phyloP scores from a whole-genome alignment of 1,140 invertebrate genomes.

The Pteromalus puparum region DNA sequence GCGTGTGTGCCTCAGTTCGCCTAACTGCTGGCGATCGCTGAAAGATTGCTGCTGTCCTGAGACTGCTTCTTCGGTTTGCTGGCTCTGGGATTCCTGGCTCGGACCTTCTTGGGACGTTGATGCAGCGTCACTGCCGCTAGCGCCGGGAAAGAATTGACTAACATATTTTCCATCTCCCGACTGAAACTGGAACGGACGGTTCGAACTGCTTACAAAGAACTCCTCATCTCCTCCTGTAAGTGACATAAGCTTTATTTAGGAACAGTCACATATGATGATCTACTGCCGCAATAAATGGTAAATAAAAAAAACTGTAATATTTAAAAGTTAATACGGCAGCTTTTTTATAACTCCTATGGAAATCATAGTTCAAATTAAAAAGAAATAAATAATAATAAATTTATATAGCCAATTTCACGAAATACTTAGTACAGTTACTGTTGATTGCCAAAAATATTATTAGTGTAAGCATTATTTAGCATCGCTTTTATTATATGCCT shows the following conservation, averaged over 20 bases:
- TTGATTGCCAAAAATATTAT: background rate
- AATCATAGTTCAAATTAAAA: background rate
- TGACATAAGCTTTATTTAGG: background rate
- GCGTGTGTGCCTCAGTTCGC: slow-evolving; percentile 84
- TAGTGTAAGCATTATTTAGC: background rate
- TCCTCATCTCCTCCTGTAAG: slow-evolving; percentile 76
- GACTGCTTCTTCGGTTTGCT: slow-evolving; percentile 52
- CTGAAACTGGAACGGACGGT: slow-evolving; percentile 81
- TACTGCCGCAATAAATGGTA: background rate
- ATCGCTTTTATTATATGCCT: background rate
- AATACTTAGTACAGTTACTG: background rate
- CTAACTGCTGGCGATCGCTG: slow-evolving; percentile 71
- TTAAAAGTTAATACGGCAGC: background rate
- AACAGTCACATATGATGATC: background rate
- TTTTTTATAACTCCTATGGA: background rate
- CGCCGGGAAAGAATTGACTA: slow-evolving; percentile 85
- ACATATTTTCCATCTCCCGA: slow-evolving; percentile 76
- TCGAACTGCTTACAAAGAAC: slow-evolving; percentile 83
- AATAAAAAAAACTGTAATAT: background rate
- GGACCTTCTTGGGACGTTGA: slow-evolving; percentile 41
- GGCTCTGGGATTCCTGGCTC: slow-evolving; percentile 47
- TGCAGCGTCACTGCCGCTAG: slow-evolving; percentile 49
- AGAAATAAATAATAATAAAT: background rate
- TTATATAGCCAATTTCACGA: background rate
- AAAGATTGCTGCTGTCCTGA: slow-evolving; percentile 27